Base-by-base conservation (phyloP, 2,888 invertebrate species). In the Megaustenia siamemsis region DNA sequence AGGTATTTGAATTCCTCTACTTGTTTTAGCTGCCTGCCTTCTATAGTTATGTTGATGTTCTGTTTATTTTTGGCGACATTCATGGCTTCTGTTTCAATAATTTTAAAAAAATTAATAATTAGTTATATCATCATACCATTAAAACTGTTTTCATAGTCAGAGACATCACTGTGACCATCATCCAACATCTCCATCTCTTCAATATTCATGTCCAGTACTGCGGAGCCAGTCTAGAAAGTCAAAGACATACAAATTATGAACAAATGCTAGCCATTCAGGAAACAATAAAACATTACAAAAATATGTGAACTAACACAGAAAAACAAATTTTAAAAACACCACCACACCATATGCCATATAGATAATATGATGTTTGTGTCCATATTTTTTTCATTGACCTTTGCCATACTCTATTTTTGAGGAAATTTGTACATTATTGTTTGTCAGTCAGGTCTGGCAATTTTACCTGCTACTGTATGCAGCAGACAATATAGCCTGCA, bases 121-220 rank as follows among this genome's bases (percentile, higher is more conserved):
- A n/a, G n/a, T n/a, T n/a, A n/a, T 18, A 45, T 10, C 4, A 21
- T 49, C 32, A 53, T 83, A 89, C 88, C 89, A 53, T 86, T 66
- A 68, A 88, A 85, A 80, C 86, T 88, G 68, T 82, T 89, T 82
- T 90, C 91, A 87, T 89, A 89, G 75, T 89, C 90, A 18, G 89
- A 90, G 18, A 86, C 87, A 81, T 89, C 90, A 86, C 88, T 89
- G 28, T 89, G 89, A 18, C 87, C 88, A 40, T 87, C 87, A 40
- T 89, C 89, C 87, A 89, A 87, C 63, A 89, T 89, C 83, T 88
- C 89, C 82, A 89, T 89, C 60, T 90, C 90, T 78, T 88, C 89
- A 69, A 89, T 79, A 49, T 90, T 87, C 85, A 89, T 87, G 35
- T 86, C 83, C 81, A 90, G 56, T 18, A 91, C 90, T 77, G 91